Percentiles rank a stretch among this genome's conserved stretches.
These are phyloP conservation scores for Pygathrix nemaeus DNA, from an alignment of 2,113 vertebrate species.

Conservation along the genomic window DNA sequence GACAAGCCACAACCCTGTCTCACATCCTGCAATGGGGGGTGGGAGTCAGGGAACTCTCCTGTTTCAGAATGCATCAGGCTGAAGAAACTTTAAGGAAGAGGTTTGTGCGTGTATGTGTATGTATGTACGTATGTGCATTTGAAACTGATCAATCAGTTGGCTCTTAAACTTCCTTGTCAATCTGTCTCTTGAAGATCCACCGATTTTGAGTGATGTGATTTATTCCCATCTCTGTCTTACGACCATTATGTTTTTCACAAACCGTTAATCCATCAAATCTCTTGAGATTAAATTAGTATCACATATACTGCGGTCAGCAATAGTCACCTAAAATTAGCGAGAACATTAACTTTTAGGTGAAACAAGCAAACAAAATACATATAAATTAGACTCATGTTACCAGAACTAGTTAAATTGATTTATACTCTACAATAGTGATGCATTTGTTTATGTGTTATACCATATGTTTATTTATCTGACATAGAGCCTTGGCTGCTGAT, in stretches of 20 bases:
- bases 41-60: too few relatives aligned
- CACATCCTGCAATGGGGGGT: too few relatives aligned
- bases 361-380: not conserved
- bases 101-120: not conserved
- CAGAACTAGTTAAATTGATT: not conserved
- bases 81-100: not conserved
- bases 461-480: not conserved
- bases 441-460: not conserved
- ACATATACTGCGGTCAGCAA: not conserved
- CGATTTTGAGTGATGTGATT: not conserved
- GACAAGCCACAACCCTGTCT: too few relatives aligned
- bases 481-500: not conserved
- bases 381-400: not conserved
- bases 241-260: not conserved
- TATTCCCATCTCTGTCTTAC: not conserved
- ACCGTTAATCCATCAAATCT: not conserved
- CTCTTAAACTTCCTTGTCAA: not conserved
- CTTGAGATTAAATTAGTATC: conserved; percentile 35
- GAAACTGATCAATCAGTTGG: not conserved
- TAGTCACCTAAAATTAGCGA: not conserved
- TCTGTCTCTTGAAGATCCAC: not conserved
- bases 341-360: conserved; percentile 22
- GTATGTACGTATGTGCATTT: not conserved
- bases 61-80: not conserved
- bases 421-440: not conserved